Evolutionary conservation across 1,140 invertebrate species (phyloP).

Genomic region (Macrotrachela quadricornifera): DNA sequence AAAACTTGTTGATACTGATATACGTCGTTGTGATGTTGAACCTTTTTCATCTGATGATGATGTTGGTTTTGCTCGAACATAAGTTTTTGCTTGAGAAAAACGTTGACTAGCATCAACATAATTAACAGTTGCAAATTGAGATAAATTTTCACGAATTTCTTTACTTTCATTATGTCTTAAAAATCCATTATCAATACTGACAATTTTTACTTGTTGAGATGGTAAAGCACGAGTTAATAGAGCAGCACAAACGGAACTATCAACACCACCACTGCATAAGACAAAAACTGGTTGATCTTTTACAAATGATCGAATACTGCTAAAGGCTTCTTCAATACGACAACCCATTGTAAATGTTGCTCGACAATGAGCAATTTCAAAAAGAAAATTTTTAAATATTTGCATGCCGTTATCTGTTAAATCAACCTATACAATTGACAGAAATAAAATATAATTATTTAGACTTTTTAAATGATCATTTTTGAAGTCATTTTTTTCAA

Average conservation of each 20-base stretch:
- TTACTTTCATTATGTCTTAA: constrained; percentile 85
- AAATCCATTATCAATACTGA: constrained; percentile 97
- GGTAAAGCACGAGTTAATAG: constrained; percentile 65
- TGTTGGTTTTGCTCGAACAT: neutral
- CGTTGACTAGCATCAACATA: neutral
- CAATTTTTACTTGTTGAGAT: constrained; percentile 71
- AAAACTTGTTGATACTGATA: neutral
- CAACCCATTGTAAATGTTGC: constrained; percentile 68
- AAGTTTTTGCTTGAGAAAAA: neutral
- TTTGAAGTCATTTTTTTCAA: too few relatives aligned
- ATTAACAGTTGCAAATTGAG: neutral
- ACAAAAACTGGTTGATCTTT: neutral
- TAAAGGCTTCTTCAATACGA: constrained; percentile 30
- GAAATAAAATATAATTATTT: too few relatives aligned
- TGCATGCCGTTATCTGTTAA: constrained; percentile 67
- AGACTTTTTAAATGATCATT: too few relatives aligned
- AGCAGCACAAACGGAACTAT: constrained; percentile 91
- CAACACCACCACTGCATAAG: constrained; percentile 82
- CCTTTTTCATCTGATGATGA: neutral
- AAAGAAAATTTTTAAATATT: constrained; percentile 84
- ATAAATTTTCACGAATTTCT: constrained; percentile 51
- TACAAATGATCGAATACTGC: neutral
- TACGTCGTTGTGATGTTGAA: neutral
- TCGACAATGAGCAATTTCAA: constrained; percentile 60
- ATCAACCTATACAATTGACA: constrained; percentile 32